Conservation (phyloP, 2,888 invertebrate species). For the Incurvaria masculella region DNA sequence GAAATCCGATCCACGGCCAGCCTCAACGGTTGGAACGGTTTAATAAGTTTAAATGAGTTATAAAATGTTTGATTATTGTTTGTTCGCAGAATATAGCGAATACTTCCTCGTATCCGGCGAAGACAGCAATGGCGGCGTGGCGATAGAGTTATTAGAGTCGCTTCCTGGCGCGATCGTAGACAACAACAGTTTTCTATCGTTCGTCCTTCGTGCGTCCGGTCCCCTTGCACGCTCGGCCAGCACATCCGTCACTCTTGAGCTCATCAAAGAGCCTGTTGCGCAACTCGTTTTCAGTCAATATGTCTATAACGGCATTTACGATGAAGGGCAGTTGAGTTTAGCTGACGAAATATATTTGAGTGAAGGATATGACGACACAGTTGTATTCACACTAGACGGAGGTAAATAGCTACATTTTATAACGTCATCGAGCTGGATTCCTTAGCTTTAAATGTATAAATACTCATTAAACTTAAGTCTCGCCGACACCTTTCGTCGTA, state of each 20-base stretch:
- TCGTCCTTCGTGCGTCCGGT: slow-evolving; percentile 31
- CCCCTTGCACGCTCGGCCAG: slow-evolving; percentile 26
- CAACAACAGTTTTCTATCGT: slow-evolving; percentile 27
- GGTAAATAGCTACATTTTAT: slow-evolving; percentile 22
- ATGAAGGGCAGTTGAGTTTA: slow-evolving; percentile 18
- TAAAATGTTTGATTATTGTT: slow-evolving; percentile 5
- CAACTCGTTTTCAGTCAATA: slow-evolving; percentile 32
- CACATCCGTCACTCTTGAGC: slow-evolving; percentile 30
- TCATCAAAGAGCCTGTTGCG: slow-evolving; percentile 31
- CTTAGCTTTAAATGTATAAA: too few relatives aligned
- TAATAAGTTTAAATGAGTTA: too few relatives aligned
- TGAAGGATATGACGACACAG: slow-evolving; percentile 30
- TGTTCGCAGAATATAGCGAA: slow-evolving; percentile 25
- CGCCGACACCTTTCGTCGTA: too few relatives aligned
- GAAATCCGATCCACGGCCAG: too few relatives aligned
- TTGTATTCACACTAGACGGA: slow-evolving; percentile 30
- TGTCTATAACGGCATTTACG: slow-evolving; percentile 28
- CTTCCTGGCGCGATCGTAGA: slow-evolving; percentile 27
- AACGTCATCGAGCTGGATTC: too few relatives aligned
- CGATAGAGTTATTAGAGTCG: slow-evolving; percentile 18
- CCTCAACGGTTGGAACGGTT: too few relatives aligned
- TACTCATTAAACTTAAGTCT: too few relatives aligned
- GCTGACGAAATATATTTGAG: slow-evolving; percentile 26
- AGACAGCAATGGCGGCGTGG: slow-evolving; percentile 23
- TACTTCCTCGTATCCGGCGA: slow-evolving; percentile 22